Percentiles rank a stretch among this genome's conserved stretches.
phyloP scores from a whole-genome alignment of 2,113 vertebrate genomes.

The Cyrtonyx montezumae region DNA sequence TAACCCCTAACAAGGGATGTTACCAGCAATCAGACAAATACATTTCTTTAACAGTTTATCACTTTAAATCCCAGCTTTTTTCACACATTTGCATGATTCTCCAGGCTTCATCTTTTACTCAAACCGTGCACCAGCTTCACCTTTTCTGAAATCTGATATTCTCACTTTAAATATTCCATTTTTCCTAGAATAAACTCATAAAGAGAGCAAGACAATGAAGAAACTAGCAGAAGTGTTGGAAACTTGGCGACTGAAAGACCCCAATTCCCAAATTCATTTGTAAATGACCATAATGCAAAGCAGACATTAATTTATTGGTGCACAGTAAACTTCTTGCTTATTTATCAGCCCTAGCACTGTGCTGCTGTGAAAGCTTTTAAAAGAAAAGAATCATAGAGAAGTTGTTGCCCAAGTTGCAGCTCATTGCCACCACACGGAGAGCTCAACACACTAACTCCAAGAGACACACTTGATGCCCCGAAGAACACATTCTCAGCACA shows the following conservation, averaged over 20 bases:
- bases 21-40: background rate
- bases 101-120: background rate
- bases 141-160: background rate
- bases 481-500: background rate
- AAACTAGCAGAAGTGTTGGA: background rate
- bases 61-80: background rate
- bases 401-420: background rate
- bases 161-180: background rate
- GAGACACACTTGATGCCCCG: rapidly evolving
- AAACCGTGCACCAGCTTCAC: background rate
- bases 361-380: background rate
- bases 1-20: background rate
- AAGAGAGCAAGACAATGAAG: background rate
- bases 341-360: background rate
- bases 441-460: rapidly evolving
- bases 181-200: background rate
- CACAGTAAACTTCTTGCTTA: background rate
- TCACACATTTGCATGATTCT: background rate
- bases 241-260: background rate
- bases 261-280: background rate
- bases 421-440: background rate
- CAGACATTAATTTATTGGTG: background rate
- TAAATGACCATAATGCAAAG: background rate
- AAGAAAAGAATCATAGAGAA: background rate
- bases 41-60: background rate